Evolutionary conservation across 2,113 vertebrate species (phyloP).

Genomic region (Mustelus asterias): DNA sequence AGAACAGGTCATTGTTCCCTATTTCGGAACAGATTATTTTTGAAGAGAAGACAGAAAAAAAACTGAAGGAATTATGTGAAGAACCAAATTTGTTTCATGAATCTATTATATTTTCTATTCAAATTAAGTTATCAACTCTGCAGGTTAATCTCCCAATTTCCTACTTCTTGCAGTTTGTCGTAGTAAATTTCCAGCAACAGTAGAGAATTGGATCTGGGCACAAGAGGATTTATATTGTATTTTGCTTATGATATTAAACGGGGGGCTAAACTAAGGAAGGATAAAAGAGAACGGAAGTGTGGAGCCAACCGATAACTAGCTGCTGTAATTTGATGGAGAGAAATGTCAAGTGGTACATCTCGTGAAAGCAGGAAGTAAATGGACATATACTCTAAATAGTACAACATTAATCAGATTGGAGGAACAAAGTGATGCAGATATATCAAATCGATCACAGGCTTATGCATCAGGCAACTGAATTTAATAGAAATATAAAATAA

Average conservation of each 20-base stretch:
- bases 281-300: not conserved
- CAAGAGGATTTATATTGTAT: not conserved
- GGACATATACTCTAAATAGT: not conserved
- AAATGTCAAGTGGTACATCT: not conserved
- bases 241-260: not conserved
- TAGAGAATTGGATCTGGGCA: not conserved
- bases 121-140: not conserved
- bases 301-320: not conserved
- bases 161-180: not conserved
- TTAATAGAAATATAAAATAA: not conserved
- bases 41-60: not conserved
- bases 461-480: not conserved
- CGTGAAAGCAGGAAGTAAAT: not conserved
- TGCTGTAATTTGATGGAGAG: not conserved
- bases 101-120: not conserved
- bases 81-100: not conserved
- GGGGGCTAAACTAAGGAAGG: not conserved
- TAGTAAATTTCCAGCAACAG: not conserved
- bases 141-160: not conserved
- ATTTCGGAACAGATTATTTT: not conserved
- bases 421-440: not conserved
- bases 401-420: not conserved
- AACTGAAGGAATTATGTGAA: not conserved
- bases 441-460: not conserved
- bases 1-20: not conserved